These are phyloP conservation scores for Gryllus longicercus DNA, from an alignment of 2,888 invertebrate genomes.

Conservation along the genomic window DNA sequence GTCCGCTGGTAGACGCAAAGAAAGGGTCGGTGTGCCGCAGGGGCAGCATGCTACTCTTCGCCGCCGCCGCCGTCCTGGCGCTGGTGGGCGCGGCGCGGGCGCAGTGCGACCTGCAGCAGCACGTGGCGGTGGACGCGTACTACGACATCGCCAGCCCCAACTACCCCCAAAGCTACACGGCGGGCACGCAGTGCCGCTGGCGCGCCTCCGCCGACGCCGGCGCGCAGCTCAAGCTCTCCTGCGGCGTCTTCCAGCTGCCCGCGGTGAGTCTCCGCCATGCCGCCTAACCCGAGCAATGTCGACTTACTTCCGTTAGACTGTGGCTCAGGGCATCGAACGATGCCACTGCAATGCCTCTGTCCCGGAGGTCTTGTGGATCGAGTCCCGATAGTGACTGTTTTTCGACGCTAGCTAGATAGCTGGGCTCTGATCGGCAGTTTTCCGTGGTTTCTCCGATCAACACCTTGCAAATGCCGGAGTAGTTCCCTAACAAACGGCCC, in stretches of 20 bases:
- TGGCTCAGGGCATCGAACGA: no score
- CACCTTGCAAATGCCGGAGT: no score
- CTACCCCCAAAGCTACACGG: background rate
- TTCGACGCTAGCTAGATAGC: no score
- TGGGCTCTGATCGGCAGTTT: no score
- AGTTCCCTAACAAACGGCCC: no score
- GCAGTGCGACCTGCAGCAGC: background rate
- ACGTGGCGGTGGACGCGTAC: background rate
- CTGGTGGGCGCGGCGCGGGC: background rate
- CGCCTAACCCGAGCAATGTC: no score
- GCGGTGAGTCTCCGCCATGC: background rate
- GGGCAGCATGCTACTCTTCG: background rate
- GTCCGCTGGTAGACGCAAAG: no score
- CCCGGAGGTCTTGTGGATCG: no score
- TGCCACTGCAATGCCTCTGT: no score
- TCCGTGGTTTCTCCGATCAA: no score
- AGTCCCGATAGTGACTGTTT: no score
- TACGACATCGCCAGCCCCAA: background rate
- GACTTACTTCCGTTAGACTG: no score
- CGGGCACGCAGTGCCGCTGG: background rate
- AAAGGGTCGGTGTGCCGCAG: background rate
- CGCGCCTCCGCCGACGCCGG: background rate
- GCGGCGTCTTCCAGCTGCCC: background rate
- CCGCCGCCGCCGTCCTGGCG: background rate
- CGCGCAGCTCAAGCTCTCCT: background rate